Conservation (phyloP, 2,888 invertebrate genomes). For the Drosophila acutilabella region DNA sequence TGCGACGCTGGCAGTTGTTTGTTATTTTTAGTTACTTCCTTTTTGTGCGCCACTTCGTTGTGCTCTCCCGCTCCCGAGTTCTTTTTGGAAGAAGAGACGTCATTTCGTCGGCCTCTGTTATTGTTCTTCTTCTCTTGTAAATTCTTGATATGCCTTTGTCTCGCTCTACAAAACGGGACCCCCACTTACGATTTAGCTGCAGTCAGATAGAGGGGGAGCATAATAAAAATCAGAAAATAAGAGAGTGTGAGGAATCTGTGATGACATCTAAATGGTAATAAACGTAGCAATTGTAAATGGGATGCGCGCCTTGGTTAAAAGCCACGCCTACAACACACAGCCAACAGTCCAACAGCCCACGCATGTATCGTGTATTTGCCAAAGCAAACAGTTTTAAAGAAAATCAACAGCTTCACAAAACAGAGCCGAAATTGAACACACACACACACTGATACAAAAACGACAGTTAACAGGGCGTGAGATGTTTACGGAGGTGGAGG, state of each 20-base stretch:
- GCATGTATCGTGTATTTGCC: slow-evolving; percentile 2
- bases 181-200: slow-evolving; percentile 24
- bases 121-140: slow-evolving; percentile 36
- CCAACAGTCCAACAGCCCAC: slow-evolving; percentile 29
- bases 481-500: neutral
- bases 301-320: slow-evolving; percentile 3
- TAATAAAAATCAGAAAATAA: neutral
- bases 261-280: slow-evolving; percentile 20
- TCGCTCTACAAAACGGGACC: slow-evolving; percentile 33
- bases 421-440: slow-evolving; percentile 38
- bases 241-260: slow-evolving; percentile 1
- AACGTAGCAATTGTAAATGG: slow-evolving; percentile 21
- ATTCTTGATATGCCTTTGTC: slow-evolving; percentile 18
- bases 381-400: slow-evolving; percentile 24
- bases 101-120: slow-evolving; percentile 6
- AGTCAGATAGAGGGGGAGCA: neutral
- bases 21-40: slow-evolving; percentile 79
- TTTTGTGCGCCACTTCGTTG: slow-evolving; percentile 69
- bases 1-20: slow-evolving; percentile 50
- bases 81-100: slow-evolving; percentile 16
- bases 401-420: slow-evolving; percentile 14
- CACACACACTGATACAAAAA: neutral
- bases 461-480: slow-evolving; percentile 10
- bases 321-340: neutral
- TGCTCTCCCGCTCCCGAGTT: slow-evolving; percentile 30